Conservation (phyloP, 2,888 invertebrate genomes). For the Ennomos quercinarius region DNA sequence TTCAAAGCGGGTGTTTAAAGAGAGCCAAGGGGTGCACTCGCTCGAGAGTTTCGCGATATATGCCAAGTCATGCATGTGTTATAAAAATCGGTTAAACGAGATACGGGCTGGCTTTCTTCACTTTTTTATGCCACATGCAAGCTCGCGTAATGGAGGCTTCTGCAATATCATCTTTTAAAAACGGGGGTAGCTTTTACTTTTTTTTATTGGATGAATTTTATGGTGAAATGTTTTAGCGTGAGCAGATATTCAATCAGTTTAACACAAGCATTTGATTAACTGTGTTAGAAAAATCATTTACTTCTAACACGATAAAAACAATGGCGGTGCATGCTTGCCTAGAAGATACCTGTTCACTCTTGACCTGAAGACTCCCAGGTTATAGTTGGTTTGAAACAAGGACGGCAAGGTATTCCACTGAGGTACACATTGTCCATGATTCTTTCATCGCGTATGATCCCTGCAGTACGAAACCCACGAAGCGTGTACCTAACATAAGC, state of each 20-base stretch:
- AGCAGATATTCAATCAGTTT: too few species aligned
- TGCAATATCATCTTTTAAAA: constrained; percentile 12
- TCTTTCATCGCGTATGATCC: too few species aligned
- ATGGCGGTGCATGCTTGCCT: too few species aligned
- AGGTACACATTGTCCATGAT: too few species aligned
- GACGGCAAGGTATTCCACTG: too few species aligned
- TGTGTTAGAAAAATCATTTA: too few species aligned
- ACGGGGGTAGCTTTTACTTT: constrained; percentile 5
- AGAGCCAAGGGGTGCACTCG: constrained; percentile 12
- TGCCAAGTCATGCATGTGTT: constrained; percentile 29
- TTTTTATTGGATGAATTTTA: constrained; percentile 2
- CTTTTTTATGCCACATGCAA: constrained; percentile 20
- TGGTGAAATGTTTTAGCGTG: not conserved
- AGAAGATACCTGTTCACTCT: too few species aligned
- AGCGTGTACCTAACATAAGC: not conserved
- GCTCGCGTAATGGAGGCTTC: constrained; percentile 9
- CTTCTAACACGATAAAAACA: too few species aligned
- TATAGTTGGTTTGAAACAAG: too few species aligned
- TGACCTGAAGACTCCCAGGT: too few species aligned
- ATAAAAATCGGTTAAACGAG: constrained; percentile 30
- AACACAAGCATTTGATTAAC: too few species aligned
- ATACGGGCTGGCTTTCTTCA: constrained; percentile 16
- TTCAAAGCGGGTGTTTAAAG: constrained; percentile 21
- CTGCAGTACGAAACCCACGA: too few species aligned
- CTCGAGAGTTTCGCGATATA: constrained; percentile 11